phyloP scores from a whole-genome alignment of 2,113 vertebrate genomes.

The Perca schrenkii region DNA sequence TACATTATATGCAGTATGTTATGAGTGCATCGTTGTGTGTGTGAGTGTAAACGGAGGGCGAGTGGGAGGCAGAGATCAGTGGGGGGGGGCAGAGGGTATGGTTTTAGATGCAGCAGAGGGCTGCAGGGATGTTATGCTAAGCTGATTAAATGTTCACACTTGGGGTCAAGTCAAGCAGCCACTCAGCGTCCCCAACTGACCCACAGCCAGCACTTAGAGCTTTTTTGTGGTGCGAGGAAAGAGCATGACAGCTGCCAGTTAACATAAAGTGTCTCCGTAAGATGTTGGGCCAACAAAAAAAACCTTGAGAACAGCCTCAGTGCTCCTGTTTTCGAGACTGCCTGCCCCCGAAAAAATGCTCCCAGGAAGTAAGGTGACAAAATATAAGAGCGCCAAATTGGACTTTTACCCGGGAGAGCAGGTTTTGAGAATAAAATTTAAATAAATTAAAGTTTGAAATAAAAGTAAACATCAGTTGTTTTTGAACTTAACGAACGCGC shows the following conservation, averaged over 20 bases:
- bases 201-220: slow-evolving; percentile 39
- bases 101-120: slow-evolving; percentile 36
- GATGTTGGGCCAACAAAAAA: too few species aligned
- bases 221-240: background rate
- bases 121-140: slow-evolving; percentile 51
- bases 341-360: too few species aligned
- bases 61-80: slow-evolving; percentile 35
- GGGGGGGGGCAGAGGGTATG: slow-evolving; percentile 50
- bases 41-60: slow-evolving; percentile 12
- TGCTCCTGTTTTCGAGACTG: too few species aligned
- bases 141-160: slow-evolving; percentile 67
- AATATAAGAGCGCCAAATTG: too few species aligned
- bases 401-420: too few species aligned
- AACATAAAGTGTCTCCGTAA: too few species aligned
- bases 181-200: slow-evolving; percentile 36
- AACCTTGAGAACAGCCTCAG: too few species aligned
- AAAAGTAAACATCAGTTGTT: too few species aligned
- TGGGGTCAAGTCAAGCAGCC: slow-evolving; percentile 56
- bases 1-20: slow-evolving; percentile 22
- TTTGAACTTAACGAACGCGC: too few species aligned
- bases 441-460: too few species aligned
- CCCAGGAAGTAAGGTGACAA: too few species aligned
- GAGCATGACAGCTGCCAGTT: background rate
- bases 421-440: too few species aligned
- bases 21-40: background rate